Evolutionary conservation across 2,797 vertebrate genomes (phyloP), one percentile per base, ranked within the genome.

Genomic region (Acrocephalus scirpaceus): DNA sequence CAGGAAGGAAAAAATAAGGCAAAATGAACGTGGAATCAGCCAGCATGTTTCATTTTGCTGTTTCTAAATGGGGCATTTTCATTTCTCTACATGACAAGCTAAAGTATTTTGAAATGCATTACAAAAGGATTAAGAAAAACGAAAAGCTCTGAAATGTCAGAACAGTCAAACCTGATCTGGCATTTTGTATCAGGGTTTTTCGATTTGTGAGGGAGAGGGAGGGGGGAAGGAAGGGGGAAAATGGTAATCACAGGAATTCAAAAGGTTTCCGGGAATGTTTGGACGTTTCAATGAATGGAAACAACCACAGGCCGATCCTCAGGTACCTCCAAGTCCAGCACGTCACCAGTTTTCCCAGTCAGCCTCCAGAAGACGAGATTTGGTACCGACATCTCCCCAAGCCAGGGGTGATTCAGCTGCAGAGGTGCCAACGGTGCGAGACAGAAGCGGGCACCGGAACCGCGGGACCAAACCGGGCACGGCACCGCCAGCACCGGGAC

Each of bases 151-250:
- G 25, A 69, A 77, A 47, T 2, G 72, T 53, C 61, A 85, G 83
- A 81, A 81, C 32, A 21, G 32, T 18, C 67, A 54, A 38, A 27
- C 62, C 42, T 51, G 27, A 45, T 53, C 26, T 54, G 34, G 16
- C 42, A 11, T 64, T 74, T 66, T 44, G 2, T 20, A 13, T 18
- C 26, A 27, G 10, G 6, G 44, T 18, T 85, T 85, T 76, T 77
- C 15, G 1, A 13, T 78, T 61, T 75, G 5, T 26, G 3, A 3
- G 8, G 5, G 3, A 3, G 2, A 14, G 4, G 11, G 16, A 27
- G 10, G 2, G 11, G 13, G 8, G 1, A 7, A 3, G 5, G 8
- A 11, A 2, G 2, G 20, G 30, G 5, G 1, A 0, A 1, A 64
- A 62, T 8, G 9, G 9, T 9, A 51, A n/a, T 47, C 62, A 44